These are phyloP conservation scores for Callinectes sapidus DNA, from an alignment of 2,888 invertebrate species.

Conservation along the genomic window DNA sequence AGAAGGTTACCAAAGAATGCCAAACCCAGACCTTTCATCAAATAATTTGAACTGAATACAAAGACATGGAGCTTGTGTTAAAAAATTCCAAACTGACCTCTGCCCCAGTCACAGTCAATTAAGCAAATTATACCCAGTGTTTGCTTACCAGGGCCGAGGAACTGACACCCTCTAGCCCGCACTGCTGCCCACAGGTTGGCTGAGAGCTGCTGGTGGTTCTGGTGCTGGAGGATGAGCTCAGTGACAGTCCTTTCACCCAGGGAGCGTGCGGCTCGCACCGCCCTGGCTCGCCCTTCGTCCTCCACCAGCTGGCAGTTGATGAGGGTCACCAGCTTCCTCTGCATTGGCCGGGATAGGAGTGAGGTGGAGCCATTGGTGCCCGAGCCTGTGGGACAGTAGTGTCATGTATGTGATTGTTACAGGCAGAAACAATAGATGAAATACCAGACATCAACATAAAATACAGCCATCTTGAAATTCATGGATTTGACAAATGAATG, in stretches of 20 bases:
- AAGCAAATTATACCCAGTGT: background rate
- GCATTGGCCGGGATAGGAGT: constrained; percentile 91
- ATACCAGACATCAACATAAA: background rate
- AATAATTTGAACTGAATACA: too few species aligned
- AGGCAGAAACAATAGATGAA: background rate
- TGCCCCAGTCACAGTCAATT: background rate
- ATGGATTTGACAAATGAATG: background rate
- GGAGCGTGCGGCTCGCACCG: constrained; percentile 79
- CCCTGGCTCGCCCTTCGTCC: constrained; percentile 82
- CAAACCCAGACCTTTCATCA: too few species aligned
- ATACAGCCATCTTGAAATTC: background rate
- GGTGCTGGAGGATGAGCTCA: constrained; percentile 94
- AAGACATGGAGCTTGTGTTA: background rate
- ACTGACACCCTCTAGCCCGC: constrained; percentile 96
- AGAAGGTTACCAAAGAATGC: too few species aligned
- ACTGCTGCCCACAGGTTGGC: constrained; percentile 98
- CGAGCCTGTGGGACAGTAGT: constrained; percentile 42
- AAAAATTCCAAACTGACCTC: background rate
- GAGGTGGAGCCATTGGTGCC: constrained; percentile 67
- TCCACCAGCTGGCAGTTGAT: constrained; percentile 95
- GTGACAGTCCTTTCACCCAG: constrained; percentile 95
- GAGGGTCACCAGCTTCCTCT: constrained; percentile 93
- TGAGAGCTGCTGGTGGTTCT: constrained; percentile 94
- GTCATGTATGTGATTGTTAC: background rate
- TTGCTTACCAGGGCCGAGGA: constrained; percentile 86